phyloP scores from a whole-genome alignment of 2,888 invertebrate genomes.

The Drosophila demipolita region DNA sequence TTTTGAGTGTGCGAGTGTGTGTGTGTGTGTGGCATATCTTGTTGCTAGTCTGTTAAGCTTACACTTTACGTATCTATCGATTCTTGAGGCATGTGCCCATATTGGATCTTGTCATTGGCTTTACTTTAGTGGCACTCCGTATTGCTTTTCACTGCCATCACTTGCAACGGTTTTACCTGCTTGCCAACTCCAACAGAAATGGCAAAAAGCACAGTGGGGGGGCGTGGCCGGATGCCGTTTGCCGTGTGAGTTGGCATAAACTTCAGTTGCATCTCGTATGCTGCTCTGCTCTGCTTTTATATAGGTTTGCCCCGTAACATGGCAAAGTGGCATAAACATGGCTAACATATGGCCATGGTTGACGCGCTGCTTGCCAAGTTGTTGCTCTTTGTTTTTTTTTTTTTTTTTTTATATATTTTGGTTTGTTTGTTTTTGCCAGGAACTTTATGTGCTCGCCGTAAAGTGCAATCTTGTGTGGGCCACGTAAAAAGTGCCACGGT shows the following conservation, averaged over 20 bases:
- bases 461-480: conserved; percentile 57
- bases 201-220: conserved; percentile 31
- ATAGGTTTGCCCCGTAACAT: conserved; percentile 30
- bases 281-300: conserved; percentile 28
- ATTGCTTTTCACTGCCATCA: conserved; percentile 11
- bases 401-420: conserved; percentile 31
- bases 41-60: conserved; percentile 36
- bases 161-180: conserved; percentile 26
- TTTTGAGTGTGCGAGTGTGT: not conserved
- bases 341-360: conserved; percentile 65
- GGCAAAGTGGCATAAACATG: conserved; percentile 68
- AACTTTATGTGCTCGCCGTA: conserved; percentile 53
- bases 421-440: conserved; percentile 25
- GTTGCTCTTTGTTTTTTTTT: conserved; percentile 36
- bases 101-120: conserved; percentile 11
- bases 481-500: conserved; percentile 52
- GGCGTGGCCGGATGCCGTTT: conserved; percentile 25
- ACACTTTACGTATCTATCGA: conserved; percentile 38
- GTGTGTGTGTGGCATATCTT: conserved; percentile 20
- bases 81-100: conserved; percentile 7
- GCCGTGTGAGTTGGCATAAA: conserved; percentile 22
- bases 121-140: conserved; percentile 11
- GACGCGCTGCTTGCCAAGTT: conserved; percentile 36
- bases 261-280: conserved; percentile 46
- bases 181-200: conserved; percentile 9